A percentile compares a stretch with the other conserved stretches of the same genome.
These are phyloP conservation scores for Unio delphinus DNA, from an alignment of 2,888 invertebrate species.

Conservation along the genomic window DNA sequence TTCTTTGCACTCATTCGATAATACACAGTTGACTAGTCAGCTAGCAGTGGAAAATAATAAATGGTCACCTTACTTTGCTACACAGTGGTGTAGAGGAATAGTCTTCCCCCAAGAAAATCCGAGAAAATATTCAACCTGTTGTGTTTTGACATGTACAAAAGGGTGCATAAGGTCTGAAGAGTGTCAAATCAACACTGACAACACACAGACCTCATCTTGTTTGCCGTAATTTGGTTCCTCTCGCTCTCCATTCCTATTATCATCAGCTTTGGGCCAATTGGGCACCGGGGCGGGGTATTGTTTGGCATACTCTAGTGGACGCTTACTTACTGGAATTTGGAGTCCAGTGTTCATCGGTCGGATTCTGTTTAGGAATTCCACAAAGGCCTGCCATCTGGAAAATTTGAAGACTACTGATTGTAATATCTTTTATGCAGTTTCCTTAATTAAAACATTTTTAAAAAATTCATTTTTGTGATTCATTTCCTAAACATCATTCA, in stretches of 20 bases:
- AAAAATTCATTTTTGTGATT: too few relatives aligned
- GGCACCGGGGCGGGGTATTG: slow-evolving; percentile 47
- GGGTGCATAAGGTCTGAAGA: too few relatives aligned
- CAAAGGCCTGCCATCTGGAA: slow-evolving; percentile 60
- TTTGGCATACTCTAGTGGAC: slow-evolving; percentile 61
- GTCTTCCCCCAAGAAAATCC: too few relatives aligned
- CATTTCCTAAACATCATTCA: too few relatives aligned
- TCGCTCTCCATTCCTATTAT: slow-evolving; percentile 7
- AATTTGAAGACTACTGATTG: slow-evolving; percentile 1
- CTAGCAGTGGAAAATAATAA: neutral
- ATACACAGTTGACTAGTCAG: slow-evolving; percentile 8
- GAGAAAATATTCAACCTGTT: too few relatives aligned
- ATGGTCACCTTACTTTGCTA: too few relatives aligned
- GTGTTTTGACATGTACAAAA: too few relatives aligned
- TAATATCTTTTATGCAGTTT: neutral
- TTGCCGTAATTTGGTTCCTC: neutral
- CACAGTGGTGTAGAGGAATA: too few relatives aligned
- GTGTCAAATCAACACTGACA: slow-evolving; percentile 2
- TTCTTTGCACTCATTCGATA: slow-evolving; percentile 5
- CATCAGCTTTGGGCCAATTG: slow-evolving; percentile 54
- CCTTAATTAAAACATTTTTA: neutral
- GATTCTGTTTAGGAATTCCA: slow-evolving; percentile 57
- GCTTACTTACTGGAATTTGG: slow-evolving; percentile 59
- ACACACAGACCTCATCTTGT: neutral
- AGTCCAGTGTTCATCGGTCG: slow-evolving; percentile 59